Percentiles rank a stretch among this genome's conserved stretches.
These are phyloP conservation scores for Acleris sparsana DNA, from an alignment of 2,888 invertebrate species.

Conservation along the genomic window DNA sequence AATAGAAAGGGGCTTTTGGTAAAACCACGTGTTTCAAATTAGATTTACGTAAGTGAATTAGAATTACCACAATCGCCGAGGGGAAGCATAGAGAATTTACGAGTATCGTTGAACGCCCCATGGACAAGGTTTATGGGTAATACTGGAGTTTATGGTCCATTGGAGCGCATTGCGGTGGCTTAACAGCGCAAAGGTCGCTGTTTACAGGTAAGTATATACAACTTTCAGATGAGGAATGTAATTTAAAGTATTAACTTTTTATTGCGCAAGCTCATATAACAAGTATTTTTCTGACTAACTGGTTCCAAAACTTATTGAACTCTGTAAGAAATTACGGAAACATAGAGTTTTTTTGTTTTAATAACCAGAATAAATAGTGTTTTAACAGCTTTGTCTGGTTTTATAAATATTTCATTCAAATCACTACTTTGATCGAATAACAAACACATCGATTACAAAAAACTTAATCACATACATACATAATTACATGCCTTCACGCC, in stretches of 20 bases:
- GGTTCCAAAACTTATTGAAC: no score
- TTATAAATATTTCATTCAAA: no score
- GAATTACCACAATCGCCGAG: conserved; percentile 44
- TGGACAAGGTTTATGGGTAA: conserved; percentile 59
- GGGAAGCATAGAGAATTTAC: conserved; percentile 47
- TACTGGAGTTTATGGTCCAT: conserved; percentile 57
- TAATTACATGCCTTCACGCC: no score
- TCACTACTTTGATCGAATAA: no score
- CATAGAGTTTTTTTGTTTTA: no score
- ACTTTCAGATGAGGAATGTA: conserved; percentile 3
- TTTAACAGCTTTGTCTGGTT: no score
- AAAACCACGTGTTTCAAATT: conserved; percentile 1
- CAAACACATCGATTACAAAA: no score
- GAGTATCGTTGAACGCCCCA: conserved; percentile 48
- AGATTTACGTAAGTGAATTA: conserved; percentile 45
- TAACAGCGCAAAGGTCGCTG: conserved; percentile 35
- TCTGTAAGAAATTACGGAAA: no score
- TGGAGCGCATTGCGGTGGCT: conserved; percentile 48
- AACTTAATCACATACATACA: no score
- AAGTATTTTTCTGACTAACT: background rate
- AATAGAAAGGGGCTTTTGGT: background rate
- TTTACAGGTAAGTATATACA: conserved; percentile 33
- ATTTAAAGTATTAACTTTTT: conserved; percentile 10
- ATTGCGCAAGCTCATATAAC: conserved; percentile 3
- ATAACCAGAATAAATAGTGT: no score